Percentiles rank a stretch among this genome's conserved stretches.
These are phyloP conservation scores for Ceratitis capitata DNA, from an alignment of 1,140 invertebrate species.

Conservation along the genomic window DNA sequence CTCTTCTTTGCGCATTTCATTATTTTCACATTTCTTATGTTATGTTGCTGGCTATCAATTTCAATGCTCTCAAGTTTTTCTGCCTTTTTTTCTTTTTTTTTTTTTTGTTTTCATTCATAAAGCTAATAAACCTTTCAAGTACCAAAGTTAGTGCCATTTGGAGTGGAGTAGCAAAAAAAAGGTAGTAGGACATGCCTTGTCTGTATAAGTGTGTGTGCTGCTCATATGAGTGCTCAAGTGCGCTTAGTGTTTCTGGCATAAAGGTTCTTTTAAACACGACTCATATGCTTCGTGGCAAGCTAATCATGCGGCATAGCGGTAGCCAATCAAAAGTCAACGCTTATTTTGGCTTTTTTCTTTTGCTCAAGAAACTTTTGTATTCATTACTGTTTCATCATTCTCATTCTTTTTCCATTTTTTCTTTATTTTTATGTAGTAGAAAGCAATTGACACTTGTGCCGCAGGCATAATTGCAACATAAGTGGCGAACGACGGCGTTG, in stretches of 20 bases:
- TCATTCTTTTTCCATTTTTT: neutral
- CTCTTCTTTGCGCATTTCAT: neutral
- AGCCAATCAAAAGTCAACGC: constrained; percentile 14
- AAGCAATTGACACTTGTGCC: constrained; percentile 29
- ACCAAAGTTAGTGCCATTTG: neutral
- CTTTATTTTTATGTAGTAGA: neutral
- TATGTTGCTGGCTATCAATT: constrained; percentile 20
- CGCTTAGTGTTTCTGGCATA: neutral
- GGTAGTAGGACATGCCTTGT: neutral
- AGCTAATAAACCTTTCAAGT: constrained; percentile 35
- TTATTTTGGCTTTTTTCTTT: neutral
- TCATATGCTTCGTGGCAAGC: neutral
- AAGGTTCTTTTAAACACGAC: neutral
- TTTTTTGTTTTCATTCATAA: constrained; percentile 15
- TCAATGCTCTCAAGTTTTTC: neutral
- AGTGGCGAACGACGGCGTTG: neutral
- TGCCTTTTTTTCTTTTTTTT: neutral
- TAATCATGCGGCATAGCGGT: neutral
- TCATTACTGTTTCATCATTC: neutral
- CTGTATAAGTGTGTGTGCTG: neutral
- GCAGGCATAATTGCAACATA: constrained; percentile 22
- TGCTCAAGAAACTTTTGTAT: neutral
- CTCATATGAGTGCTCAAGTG: neutral
- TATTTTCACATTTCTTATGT: neutral
- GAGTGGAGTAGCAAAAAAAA: neutral